phyloP scores from a whole-genome alignment of 2,797 vertebrate genomes.

The Tragopan temminckii region DNA sequence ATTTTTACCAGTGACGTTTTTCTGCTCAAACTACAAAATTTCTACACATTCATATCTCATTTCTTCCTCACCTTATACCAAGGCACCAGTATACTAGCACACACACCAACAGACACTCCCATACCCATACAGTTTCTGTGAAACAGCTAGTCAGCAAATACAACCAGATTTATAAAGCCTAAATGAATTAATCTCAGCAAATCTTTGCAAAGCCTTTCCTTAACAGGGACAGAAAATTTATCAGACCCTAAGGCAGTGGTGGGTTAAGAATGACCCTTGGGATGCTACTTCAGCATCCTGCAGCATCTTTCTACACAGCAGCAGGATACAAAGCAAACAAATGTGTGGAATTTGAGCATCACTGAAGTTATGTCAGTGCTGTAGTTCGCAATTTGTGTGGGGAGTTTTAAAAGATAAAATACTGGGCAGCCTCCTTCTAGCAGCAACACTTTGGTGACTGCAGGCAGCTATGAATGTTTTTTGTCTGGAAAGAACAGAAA shows the following conservation, averaged over 20 bases:
- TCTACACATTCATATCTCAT: not conserved
- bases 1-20: not conserved
- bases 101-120: not conserved
- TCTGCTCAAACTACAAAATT: constrained; percentile 6
- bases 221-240: not conserved
- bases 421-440: not conserved
- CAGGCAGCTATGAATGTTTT: not conserved
- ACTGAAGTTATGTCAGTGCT: not conserved
- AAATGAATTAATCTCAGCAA: not conserved
- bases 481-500: not conserved
- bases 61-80: not conserved
- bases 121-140: not conserved
- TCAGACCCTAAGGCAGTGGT: not conserved
- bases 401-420: not conserved
- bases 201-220: not conserved
- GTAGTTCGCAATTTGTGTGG: not conserved
- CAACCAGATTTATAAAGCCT: not conserved
- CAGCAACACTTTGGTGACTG: not conserved
- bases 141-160: not conserved
- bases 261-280: not conserved
- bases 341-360: not conserved
- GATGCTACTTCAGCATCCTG: not conserved
- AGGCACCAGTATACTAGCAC: not conserved
- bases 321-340: not conserved
- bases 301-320: not conserved